Conservation (phyloP, 2,888 invertebrate genomes). For the Sepiola atlantica region DNA sequence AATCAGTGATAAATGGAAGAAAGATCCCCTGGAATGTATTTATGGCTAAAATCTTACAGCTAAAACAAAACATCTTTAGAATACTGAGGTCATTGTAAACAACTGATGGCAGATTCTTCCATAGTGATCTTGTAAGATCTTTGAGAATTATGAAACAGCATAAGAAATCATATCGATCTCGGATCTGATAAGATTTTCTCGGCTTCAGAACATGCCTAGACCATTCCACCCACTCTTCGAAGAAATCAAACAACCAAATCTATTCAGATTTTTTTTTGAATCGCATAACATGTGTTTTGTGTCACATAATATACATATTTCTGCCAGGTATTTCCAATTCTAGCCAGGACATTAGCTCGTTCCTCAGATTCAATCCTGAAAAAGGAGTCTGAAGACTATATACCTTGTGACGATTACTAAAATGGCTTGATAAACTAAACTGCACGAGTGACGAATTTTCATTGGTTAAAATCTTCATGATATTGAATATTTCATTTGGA, state of each 20-base stretch:
- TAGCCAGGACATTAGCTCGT: not conserved
- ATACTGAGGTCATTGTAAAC: not conserved
- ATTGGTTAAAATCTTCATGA: not conserved
- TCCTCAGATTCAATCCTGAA: not conserved
- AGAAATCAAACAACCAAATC: not conserved
- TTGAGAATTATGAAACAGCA: not conserved
- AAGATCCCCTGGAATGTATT: not conserved
- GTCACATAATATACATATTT: not conserved
- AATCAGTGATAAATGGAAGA: not conserved
- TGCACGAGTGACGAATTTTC: not conserved
- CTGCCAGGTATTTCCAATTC: not conserved
- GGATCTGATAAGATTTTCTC: not conserved
- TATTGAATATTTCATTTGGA: too few relatives aligned
- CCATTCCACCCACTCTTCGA: not conserved
- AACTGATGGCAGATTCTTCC: not conserved
- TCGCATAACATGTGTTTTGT: not conserved
- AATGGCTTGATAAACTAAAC: not conserved
- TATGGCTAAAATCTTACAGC: not conserved
- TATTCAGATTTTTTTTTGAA: not conserved
- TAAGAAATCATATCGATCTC: not conserved
- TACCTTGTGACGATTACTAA: not conserved
- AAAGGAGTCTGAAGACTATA: not conserved
- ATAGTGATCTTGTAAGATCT: not conserved
- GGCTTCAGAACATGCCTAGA: not conserved
- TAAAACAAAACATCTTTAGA: not conserved